Conservation (phyloP, 2,888 invertebrate species). For the Choreutis nemorana region DNA sequence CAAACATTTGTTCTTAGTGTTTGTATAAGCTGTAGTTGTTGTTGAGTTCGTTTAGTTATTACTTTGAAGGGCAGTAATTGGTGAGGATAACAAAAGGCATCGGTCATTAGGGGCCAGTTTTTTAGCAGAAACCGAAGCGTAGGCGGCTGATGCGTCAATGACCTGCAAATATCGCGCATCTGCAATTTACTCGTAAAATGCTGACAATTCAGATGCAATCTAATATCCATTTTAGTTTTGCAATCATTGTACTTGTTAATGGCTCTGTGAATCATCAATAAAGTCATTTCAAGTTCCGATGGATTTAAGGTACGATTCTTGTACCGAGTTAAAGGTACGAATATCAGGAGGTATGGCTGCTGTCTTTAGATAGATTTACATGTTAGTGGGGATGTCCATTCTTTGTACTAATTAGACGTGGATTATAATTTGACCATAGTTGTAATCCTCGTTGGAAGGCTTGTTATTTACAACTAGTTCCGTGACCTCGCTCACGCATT, state of each 20-base stretch:
- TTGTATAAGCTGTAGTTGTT: constrained; percentile 37
- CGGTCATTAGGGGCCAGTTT: constrained; percentile 20
- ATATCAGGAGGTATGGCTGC: no score
- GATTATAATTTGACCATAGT: constrained; percentile 36
- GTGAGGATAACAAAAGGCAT: neutral
- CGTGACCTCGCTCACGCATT: constrained; percentile 67
- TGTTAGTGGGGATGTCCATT: constrained; percentile 1
- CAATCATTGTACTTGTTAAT: no score
- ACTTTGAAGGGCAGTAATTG: constrained; percentile 12
- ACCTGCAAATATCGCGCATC: constrained; percentile 61
- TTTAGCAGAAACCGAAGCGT: constrained; percentile 42
- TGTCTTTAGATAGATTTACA: no score
- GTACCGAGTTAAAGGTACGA: no score
- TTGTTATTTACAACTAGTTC: constrained; percentile 66
- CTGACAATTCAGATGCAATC: no score
- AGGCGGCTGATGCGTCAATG: constrained; percentile 60
- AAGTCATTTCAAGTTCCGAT: no score
- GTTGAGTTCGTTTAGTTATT: no score
- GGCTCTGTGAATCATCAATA: no score
- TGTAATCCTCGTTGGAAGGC: constrained; percentile 50
- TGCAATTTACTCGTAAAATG: constrained; percentile 28
- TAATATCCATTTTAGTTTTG: no score
- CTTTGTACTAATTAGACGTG: constrained; percentile 13
- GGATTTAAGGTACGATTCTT: no score
- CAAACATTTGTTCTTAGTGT: constrained; percentile 46